Percentiles rank a stretch among this genome's conserved stretches.
Evolutionary conservation across 2,113 vertebrate genomes (phyloP).

Genomic region (Notiomystis cincta): DNA sequence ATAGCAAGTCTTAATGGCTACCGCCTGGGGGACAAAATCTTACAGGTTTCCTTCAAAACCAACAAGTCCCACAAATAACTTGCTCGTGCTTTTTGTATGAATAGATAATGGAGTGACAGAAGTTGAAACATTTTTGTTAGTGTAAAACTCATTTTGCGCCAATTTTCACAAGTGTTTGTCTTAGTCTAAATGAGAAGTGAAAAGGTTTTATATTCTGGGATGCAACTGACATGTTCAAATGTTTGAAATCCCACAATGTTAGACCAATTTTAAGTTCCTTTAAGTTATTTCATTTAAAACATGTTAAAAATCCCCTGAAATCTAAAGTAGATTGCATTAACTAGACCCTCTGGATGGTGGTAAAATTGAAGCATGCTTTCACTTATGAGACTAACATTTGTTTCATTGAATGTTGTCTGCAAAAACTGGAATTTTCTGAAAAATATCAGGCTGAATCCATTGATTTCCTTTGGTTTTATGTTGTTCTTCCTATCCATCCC

Average conservation of each 20-base stretch:
- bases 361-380: constrained; percentile 73
- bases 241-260: constrained; percentile 81
- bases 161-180: constrained; percentile 88
- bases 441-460: constrained; percentile 52
- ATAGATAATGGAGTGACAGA: constrained; percentile 81
- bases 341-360: constrained; percentile 72
- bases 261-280: constrained; percentile 79
- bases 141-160: constrained; percentile 87
- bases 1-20: constrained; percentile 98
- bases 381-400: constrained; percentile 71
- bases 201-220: constrained; percentile 82
- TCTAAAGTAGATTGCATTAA: constrained; percentile 70
- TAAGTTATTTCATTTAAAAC: constrained; percentile 79
- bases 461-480: constrained; percentile 36
- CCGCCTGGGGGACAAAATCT: constrained; percentile 97
- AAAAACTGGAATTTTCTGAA: constrained; percentile 67
- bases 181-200: constrained; percentile 83
- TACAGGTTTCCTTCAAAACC: constrained; percentile 99
- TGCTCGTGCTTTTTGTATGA: constrained; percentile 82
- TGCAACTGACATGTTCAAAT: constrained; percentile 85
- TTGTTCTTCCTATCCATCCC: background rate
- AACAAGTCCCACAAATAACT: constrained; percentile 99
- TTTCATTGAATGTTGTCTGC: constrained; percentile 67
- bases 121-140: constrained; percentile 79
- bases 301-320: constrained; percentile 68